These are phyloP conservation scores for Volucella zonaria DNA, from an alignment of 2,888 invertebrate species.

Conservation along the genomic window DNA sequence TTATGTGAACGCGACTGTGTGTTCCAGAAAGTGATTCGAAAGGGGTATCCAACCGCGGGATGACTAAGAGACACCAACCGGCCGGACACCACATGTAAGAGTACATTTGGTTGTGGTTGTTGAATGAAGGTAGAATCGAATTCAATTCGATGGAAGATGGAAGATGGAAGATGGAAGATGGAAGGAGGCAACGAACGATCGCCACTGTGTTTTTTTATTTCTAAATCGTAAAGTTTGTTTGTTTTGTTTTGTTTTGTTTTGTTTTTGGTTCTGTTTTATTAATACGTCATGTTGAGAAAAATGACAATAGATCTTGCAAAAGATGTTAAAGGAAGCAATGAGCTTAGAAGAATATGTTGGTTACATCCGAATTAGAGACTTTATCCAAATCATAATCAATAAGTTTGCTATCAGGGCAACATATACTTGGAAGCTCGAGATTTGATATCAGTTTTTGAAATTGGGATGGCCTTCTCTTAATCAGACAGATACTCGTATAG, in stretches of 20 bases:
- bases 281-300: conserved; percentile 14
- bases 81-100: conserved; percentile 55
- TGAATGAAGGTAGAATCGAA: conserved; percentile 24
- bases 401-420: too few relatives aligned
- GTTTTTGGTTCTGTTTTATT: background rate
- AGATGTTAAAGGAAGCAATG: background rate
- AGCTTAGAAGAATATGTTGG: background rate
- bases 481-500: too few relatives aligned
- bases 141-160: conserved; percentile 32
- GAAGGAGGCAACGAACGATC: conserved; percentile 35
- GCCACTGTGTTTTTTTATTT: conserved; percentile 52
- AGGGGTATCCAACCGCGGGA: background rate
- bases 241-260: background rate
- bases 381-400: too few relatives aligned
- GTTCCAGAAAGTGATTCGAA: conserved; percentile 54
- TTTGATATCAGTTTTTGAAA: too few relatives aligned
- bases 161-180: too few relatives aligned
- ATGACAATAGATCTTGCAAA: conserved; percentile 14
- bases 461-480: too few relatives aligned
- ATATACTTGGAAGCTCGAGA: too few relatives aligned
- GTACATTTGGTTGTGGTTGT: conserved; percentile 53
- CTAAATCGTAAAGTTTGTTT: background rate
- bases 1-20: conserved; percentile 77
- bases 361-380: too few relatives aligned
- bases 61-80: conserved; percentile 20